Conservation (phyloP, 2,113 vertebrate genomes). For the Diadophis punctatus region DNA sequence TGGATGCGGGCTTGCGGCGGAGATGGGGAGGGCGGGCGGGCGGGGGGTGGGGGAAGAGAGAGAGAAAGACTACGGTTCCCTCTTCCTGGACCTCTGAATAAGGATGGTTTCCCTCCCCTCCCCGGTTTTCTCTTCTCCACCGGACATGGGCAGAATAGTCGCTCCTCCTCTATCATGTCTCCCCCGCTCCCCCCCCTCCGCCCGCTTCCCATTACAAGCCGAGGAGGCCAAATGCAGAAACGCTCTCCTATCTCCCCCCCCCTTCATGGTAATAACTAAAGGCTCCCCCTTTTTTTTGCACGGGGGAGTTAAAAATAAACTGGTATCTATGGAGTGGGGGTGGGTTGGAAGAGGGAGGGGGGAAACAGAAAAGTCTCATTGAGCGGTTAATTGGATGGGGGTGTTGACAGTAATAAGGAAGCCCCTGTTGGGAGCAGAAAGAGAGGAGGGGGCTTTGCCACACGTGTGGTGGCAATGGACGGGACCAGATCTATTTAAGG, state of each 20-base stretch:
- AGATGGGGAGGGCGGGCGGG: too few species aligned
- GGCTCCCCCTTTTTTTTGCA: background rate
- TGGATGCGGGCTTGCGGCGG: background rate
- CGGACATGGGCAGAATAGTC: background rate
- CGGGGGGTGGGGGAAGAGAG: background rate
- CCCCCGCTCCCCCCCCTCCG: too few species aligned
- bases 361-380: background rate
- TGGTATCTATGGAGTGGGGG: background rate
- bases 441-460: background rate
- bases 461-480: background rate
- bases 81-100: background rate
- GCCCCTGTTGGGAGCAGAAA: background rate
- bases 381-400: background rate
- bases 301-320: conserved; percentile 25
- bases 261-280: background rate
- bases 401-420: background rate
- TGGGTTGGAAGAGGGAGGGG: background rate
- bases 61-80: background rate
- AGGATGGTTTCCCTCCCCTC: background rate
- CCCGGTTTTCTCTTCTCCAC: background rate
- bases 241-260: background rate
- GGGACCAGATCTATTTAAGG: background rate
- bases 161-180: background rate
- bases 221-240: background rate
- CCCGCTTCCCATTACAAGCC: too few species aligned